Base-by-base conservation (phyloP, 2,888 invertebrate species). In the Rhagophthalmus giganteus region DNA sequence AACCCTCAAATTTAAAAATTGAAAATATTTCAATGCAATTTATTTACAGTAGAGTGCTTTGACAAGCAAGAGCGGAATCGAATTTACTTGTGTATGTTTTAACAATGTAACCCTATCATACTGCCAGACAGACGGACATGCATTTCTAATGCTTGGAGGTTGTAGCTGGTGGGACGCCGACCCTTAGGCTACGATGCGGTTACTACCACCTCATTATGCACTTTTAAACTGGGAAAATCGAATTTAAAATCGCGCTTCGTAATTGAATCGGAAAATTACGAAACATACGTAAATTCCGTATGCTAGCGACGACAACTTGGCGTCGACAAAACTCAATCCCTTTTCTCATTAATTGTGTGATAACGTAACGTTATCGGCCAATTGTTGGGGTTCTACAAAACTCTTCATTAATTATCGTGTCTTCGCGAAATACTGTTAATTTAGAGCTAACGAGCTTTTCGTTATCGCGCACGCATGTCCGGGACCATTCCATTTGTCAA, bases 1-100 rank as follows among this genome's bases (percentile, higher is more conserved):
- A 63, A 60, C 62, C 66, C 64, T 60, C 53, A 63, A 69, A 69
- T 70, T 72, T 71, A 68, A 73, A 74, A 73, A 70, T 70, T 71
- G 69, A 73, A 73, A 72, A 64, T 69, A 67, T 70, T 73, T 73
- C 71, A 73, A 73, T 73, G 71, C 68, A 68, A 73, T 74, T 73
- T 73, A 66, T 72, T 73, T 71, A 73, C 74, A 72, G 67, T 65
- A 71, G 69, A 72, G 57, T 69, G 70, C 62, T 60, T 66, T 69
- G 71, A 71, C 69, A 66, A 68, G 69, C 67, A 69, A 64, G 68
- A 71, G 71, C 69, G 71, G 73, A 69, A 70, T 71, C 70, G 64
- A 68, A 71, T 73, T 71, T 65, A 60, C 63, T 64, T 61, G 60
- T 61, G 60, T 64, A 64, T 69, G 68, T 66, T 66, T 64, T 66